A percentile compares a stretch with the other conserved stretches of the same genome.
Evolutionary conservation across 2,113 vertebrate genomes (phyloP).

Genomic region (Rhizomys pruinosus): DNA sequence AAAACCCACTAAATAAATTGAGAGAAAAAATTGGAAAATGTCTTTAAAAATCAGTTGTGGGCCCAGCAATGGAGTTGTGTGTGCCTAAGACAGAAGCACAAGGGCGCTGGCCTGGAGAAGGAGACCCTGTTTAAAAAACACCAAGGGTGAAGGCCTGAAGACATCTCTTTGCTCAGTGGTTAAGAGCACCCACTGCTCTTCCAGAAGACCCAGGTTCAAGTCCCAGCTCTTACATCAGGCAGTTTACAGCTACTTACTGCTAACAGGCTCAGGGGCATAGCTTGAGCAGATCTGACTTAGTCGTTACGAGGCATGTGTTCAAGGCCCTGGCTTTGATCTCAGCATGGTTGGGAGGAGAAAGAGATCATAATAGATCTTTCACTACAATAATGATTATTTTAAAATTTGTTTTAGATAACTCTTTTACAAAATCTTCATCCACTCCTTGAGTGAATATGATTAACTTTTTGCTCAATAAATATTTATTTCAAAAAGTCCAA

Average conservation of each 20-base stretch:
- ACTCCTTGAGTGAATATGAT: not conserved
- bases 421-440: not conserved
- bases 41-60: not conserved
- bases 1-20: not conserved
- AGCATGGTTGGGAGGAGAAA: not conserved
- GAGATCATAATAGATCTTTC: not conserved
- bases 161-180: too few species aligned
- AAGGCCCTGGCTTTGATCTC: not conserved
- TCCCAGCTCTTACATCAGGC: not conserved
- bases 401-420: not conserved
- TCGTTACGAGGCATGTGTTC: not conserved
- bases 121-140: not conserved
- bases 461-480: not conserved
- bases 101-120: not conserved
- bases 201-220: not conserved
- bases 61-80: too few species aligned
- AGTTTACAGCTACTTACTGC: not conserved
- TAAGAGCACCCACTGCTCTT: not conserved
- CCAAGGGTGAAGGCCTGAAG: not conserved
- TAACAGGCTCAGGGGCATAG: too few species aligned
- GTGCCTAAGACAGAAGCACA: not conserved
- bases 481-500: not conserved
- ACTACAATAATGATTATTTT: constrained; percentile 9
- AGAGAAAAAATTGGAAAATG: constrained; percentile 16
- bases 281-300: too few species aligned